Evolutionary conservation across 1,140 invertebrate species (phyloP), one percentile per base, ranked within the genome.

Genomic region (Ridgeia piscesae): DNA sequence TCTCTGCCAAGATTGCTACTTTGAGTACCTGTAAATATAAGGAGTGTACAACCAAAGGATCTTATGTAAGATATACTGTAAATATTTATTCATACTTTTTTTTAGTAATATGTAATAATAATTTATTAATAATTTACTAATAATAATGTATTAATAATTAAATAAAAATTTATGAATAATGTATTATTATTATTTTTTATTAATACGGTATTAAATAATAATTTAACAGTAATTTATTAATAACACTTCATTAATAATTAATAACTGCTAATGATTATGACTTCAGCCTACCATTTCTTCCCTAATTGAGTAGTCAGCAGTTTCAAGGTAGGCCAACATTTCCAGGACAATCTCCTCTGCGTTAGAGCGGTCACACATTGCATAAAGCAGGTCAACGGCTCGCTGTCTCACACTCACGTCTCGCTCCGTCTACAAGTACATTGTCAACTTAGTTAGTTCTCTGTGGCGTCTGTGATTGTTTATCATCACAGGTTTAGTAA

Each of bases 361-460:
- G 96, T 99, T 99, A 92, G 98, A 98, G 94, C 99, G 98, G 96
- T 99, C 99, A 96, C 99, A 99, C 99, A 99, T 99, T 31, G 99
- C 99, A 96, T 99, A 99, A 0, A 99, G 96, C n/a, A 99, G 96
- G 96, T 99, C 99, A 1, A 99, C 99, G 90, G 99, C 99, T 95
- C 99, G 97, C 95, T 99, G 99, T 93, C 99, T 97, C 0, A 99
- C 99, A 93, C 99, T 99, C 0, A 99, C 99, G 97, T 99, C 99
- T 94, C 99, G 98, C 96, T 99, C 99, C 97, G 99, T 99, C 97
- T 97, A 94, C 27, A 33, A 93, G 33, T 31, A 93, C 31, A 88
- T 88, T 6, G 0, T 27, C 8, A 77, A 4, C 58, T 77, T 21
- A 50, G 17, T 77, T 21, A 77, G 42, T 42, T 77, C 2, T 77